Conservation (phyloP, 2,797 vertebrate genomes). For the Setipinna tenuifilis region DNA sequence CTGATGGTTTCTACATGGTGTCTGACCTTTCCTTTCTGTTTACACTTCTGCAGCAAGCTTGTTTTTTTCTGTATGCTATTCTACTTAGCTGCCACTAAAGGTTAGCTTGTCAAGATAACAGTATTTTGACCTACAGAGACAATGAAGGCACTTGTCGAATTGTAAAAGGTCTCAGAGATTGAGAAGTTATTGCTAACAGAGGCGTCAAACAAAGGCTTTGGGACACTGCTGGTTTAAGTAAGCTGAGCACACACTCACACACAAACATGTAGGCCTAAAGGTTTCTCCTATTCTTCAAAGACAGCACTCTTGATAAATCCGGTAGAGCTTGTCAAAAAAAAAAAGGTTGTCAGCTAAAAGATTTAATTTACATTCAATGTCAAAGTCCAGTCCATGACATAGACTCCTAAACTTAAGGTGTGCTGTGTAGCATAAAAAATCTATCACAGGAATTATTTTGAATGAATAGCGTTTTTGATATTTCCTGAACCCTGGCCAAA, state of each 20-base stretch:
- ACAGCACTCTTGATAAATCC: background rate
- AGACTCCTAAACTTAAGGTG: background rate
- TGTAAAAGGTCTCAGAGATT: constrained; percentile 52
- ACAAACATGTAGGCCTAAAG: background rate
- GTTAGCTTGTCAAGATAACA: constrained; percentile 11
- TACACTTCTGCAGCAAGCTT: background rate
- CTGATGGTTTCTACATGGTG: background rate
- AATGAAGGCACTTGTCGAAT: constrained; percentile 44
- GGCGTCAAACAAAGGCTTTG: constrained; percentile 28
- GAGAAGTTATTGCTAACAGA: constrained; percentile 58
- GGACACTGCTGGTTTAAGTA: background rate
- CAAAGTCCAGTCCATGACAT: background rate
- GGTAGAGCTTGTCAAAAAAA: too few species aligned
- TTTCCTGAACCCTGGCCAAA: background rate
- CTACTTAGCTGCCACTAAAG: background rate
- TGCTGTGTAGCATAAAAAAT: background rate
- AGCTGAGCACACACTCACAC: background rate
- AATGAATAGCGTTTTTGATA: background rate
- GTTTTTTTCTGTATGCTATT: constrained; percentile 22
- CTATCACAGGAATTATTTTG: background rate
- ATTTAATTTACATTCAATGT: too few species aligned
- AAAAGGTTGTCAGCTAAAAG: too few species aligned
- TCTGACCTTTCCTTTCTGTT: background rate
- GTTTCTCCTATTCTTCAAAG: background rate
- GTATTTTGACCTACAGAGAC: constrained; percentile 20